Evolutionary conservation across 2,888 invertebrate species (phyloP).

Genomic region (Chromoteleia sp.): DNA sequence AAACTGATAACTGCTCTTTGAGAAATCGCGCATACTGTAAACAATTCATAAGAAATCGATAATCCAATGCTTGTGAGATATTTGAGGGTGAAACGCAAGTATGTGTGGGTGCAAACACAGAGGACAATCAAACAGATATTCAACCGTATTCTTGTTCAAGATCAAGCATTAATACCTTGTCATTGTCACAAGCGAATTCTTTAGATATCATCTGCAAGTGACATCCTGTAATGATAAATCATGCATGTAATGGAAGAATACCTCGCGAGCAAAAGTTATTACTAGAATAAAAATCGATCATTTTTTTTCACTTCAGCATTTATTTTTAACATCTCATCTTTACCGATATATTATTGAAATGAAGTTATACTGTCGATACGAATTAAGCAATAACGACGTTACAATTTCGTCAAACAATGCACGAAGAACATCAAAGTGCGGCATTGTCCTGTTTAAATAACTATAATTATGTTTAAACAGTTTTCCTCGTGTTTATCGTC

Average conservation of each 20-base stretch:
- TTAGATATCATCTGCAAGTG: slow-evolving; percentile 67
- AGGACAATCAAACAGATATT: slow-evolving; percentile 67
- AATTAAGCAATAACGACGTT: slow-evolving; percentile 26
- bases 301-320: slow-evolving; percentile 13
- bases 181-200: slow-evolving; percentile 69
- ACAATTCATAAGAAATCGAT: slow-evolving; percentile 68
- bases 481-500: slow-evolving; percentile 44
- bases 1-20: slow-evolving; percentile 57
- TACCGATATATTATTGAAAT: slow-evolving; percentile 24
- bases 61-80: slow-evolving; percentile 67
- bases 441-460: slow-evolving; percentile 21
- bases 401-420: background rate
- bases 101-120: slow-evolving; percentile 59
- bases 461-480: slow-evolving; percentile 23
- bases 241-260: slow-evolving; percentile 62
- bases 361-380: background rate
- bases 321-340: slow-evolving; percentile 27
- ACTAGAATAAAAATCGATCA: slow-evolving; percentile 56
- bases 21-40: slow-evolving; percentile 62
- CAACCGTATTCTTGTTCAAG: slow-evolving; percentile 70
- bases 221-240: slow-evolving; percentile 68
- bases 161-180: slow-evolving; percentile 70
- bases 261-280: slow-evolving; percentile 60
- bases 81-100: slow-evolving; percentile 62
- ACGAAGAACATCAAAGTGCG: slow-evolving; percentile 24